Evolutionary conservation across 2,797 vertebrate species (phyloP).

Genomic region (Tapera naevia): DNA sequence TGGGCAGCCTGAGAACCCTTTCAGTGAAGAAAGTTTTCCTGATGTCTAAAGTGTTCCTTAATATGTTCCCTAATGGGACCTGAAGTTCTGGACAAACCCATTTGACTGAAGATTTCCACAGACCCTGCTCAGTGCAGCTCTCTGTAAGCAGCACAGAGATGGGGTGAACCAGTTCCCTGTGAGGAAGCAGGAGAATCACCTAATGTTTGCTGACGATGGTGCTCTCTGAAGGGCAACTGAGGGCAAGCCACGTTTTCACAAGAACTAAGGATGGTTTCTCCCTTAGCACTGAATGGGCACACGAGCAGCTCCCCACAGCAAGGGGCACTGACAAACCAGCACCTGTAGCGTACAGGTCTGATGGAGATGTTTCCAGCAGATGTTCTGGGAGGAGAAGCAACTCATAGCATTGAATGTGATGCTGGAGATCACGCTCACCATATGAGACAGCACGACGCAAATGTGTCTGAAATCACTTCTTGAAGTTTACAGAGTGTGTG

Average conservation of each 20-base stretch:
- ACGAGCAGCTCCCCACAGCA: not conserved
- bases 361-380: not conserved
- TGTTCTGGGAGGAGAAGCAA: not conserved
- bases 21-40: too few species aligned
- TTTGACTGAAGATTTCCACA: not conserved
- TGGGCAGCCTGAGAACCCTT: too few species aligned
- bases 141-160: not conserved
- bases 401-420: not conserved
- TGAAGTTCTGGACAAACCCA: not conserved
- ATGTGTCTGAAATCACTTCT: not conserved
- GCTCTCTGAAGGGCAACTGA: rapidly evolving
- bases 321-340: rapidly evolving
- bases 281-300: not conserved
- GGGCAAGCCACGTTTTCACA: not conserved
- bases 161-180: not conserved
- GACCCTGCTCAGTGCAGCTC: not conserved
- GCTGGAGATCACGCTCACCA: not conserved
- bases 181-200: not conserved
- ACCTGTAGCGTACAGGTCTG: rapidly evolving
- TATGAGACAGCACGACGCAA: rapidly evolving
- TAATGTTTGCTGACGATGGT: rapidly evolving
- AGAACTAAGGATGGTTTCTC: not conserved
- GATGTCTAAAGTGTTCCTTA: not conserved
- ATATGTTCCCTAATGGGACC: not conserved
- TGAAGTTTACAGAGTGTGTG: not conserved